Evolutionary conservation across 2,113 vertebrate species (phyloP).

Genomic region (Plecturocebus donacophilus): DNA sequence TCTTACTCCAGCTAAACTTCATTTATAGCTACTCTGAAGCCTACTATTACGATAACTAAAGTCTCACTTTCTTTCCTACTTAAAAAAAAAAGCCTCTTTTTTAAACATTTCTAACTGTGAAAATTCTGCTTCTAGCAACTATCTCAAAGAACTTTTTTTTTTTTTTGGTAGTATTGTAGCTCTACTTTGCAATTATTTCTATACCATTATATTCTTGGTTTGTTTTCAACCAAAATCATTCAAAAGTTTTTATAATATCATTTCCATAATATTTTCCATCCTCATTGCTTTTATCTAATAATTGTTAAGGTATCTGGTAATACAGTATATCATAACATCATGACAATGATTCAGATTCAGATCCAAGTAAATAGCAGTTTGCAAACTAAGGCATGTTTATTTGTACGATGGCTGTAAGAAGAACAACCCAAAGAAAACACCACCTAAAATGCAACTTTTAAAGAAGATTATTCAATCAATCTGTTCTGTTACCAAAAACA

Average conservation of each 20-base stretch:
- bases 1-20: neutral
- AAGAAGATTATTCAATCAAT: neutral
- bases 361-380: neutral
- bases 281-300: neutral
- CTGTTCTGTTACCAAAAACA: neutral
- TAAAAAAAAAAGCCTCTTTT: neutral
- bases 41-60: neutral
- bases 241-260: neutral
- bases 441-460: neutral
- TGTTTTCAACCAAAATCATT: neutral
- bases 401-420: neutral
- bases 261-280: neutral
- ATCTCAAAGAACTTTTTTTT: neutral
- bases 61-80: constrained; percentile 4
- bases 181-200: constrained; percentile 22
- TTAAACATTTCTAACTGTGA: neutral
- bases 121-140: neutral
- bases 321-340: neutral
- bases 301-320: constrained; percentile 19
- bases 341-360: neutral
- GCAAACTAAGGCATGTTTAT: neutral
- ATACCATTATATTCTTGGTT: neutral
- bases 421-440: neutral
- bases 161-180: neutral
- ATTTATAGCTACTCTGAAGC: neutral